Evolutionary conservation across 2,888 invertebrate species (phyloP), one percentile per base, ranked within the genome.

Genomic region (Camponotus fellah): DNA sequence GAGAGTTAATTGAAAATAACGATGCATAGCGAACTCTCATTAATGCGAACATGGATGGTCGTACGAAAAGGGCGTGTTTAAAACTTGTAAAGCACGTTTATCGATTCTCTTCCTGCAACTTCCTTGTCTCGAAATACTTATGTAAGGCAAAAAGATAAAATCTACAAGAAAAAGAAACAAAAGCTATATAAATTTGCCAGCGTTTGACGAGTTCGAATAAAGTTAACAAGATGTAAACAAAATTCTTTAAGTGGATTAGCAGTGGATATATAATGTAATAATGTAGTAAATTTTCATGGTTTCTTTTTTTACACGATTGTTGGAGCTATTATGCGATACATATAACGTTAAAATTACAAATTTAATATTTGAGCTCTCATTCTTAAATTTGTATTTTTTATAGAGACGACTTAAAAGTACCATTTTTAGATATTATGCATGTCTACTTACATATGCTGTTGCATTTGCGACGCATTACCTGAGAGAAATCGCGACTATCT

Each of bases 1-100:
- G n/a, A 71, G 14, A 32, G 46, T 72, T 80, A 80, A 80, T 60
- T 80, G 46, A 26, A 56, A 79, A 79, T 79, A 71, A 79, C 46
- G 71, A 49, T 34, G 60, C 79, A 71, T 71, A 34, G 37, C 34
- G 26, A 21, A 10, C 17, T 34, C 46, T 71, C 46, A 21, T 79
- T 79, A 71, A 43, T 21, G 17, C 60, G 43, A 34, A 32, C 43
- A n/a, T 6, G 46, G 43, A 40, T 26, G 9, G 17, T 12, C 21
- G 14, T 12, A 3, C 14, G 8, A 79, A 71, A 71, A 60, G 21
- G 34, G 17, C 37, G n/a, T 17, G 34, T 26, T 69, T 60, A 37
- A 62, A 71, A 80, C 72, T 80, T 21, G 17, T 49, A 26, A 12
- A n/a, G n/a, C 46, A 34, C 43, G 71, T n/a, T 40, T 53, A 53